These are phyloP conservation scores for Limnephilus rhombicus DNA, from an alignment of 2,888 invertebrate genomes.

Conservation along the genomic window DNA sequence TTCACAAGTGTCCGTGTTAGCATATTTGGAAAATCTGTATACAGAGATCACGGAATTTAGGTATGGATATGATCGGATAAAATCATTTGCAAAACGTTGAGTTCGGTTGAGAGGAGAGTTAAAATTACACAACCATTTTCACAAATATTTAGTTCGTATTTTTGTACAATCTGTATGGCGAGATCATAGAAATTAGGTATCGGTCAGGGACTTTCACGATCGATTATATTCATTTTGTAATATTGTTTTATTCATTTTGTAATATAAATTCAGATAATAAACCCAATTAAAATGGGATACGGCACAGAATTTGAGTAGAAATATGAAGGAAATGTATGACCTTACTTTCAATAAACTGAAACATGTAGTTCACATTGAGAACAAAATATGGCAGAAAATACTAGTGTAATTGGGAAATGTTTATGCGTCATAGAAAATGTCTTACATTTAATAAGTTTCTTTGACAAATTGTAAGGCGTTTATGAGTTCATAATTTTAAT, in stretches of 20 bases:
- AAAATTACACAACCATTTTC: not conserved
- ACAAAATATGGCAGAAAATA: not conserved
- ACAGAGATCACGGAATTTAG: not conserved
- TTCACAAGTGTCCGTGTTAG: not conserved
- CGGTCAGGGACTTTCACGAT: not conserved
- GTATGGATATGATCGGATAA: not conserved
- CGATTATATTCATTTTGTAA: not conserved
- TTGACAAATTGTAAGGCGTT: not conserved
- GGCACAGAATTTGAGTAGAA: not conserved
- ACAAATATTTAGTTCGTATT: not conserved
- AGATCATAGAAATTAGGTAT: not conserved
- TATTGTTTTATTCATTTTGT: not conserved
- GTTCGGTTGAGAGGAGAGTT: slow-evolving; percentile 2
- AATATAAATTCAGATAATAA: not conserved
- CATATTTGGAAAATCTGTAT: not conserved
- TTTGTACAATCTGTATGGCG: not conserved
- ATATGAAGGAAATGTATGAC: not conserved
- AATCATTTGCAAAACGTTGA: not conserved
- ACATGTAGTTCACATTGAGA: not conserved
- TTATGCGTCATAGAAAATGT: not conserved
- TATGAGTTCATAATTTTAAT: too few relatives aligned
- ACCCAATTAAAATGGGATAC: not conserved
- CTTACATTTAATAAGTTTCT: not conserved
- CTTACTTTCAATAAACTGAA: not conserved
- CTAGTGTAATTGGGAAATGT: not conserved